Percentiles rank a stretch among this genome's conserved stretches.
Evolutionary conservation across 2,797 vertebrate species (phyloP).

Genomic region (Melanotaenia maccullochi): DNA sequence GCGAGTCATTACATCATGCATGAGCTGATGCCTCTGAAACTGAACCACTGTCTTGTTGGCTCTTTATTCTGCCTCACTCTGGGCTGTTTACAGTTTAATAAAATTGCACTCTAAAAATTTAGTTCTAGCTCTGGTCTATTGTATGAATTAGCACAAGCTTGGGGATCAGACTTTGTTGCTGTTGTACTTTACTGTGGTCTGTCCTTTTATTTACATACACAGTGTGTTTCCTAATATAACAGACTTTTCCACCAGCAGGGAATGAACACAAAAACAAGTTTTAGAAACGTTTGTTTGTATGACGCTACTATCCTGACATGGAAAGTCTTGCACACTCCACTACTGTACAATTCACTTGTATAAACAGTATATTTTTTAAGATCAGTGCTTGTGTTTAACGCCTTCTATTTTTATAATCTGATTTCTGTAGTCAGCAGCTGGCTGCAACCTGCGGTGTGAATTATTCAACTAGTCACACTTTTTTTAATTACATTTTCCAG

Average conservation of each 20-base stretch:
- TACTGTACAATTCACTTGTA: too few species aligned
- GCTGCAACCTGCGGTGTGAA: background rate
- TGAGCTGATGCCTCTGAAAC: constrained; percentile 9
- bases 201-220: constrained; percentile 4
- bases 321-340: too few species aligned
- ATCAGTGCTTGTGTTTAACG: background rate
- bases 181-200: constrained; percentile 7
- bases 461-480: too few species aligned
- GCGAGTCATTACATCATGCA: background rate
- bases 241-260: too few species aligned
- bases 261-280: too few species aligned
- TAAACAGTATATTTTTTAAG: too few species aligned
- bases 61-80: constrained; percentile 9
- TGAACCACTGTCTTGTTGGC: constrained; percentile 1
- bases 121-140: constrained; percentile 22
- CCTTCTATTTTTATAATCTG: background rate
- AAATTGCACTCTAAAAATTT: constrained; percentile 15
- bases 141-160: constrained; percentile 20
- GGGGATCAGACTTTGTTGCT: constrained; percentile 20
- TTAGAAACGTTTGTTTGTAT: too few species aligned
- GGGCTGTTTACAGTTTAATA: constrained; percentile 2
- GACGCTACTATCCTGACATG: too few species aligned
- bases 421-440: background rate
- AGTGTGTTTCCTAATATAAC: too few species aligned
- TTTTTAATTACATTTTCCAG: too few species aligned